These are phyloP conservation scores for Temnopleurus reevesii DNA, from an alignment of 53 echinoderm and acorn worm genomes.

Conservation along the genomic window DNA sequence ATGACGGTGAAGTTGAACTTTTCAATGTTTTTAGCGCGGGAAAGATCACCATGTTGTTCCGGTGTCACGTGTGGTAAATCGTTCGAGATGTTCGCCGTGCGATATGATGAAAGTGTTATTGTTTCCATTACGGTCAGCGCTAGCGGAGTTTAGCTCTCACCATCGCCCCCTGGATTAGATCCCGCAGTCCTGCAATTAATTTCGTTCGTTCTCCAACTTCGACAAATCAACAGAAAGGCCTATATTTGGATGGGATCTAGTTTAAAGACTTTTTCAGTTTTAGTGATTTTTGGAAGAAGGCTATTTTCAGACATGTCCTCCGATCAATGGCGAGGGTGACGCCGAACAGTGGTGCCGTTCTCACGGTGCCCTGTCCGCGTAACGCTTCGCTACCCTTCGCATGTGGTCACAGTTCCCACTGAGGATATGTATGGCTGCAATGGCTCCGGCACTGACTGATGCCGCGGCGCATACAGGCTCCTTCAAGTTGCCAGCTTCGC, in stretches of 20 bases:
- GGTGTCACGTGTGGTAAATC: constrained; percentile 51
- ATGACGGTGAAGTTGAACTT: neutral
- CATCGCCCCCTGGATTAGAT: too few relatives aligned
- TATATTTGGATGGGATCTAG: too few relatives aligned
- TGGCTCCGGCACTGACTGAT: constrained; percentile 99
- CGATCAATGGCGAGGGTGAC: constrained; percentile 11
- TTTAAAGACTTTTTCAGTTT: too few relatives aligned
- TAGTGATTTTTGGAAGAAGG: neutral
- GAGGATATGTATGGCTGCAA: constrained; percentile 98
- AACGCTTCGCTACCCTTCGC: constrained; percentile 47
- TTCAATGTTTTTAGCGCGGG: constrained; percentile 26
- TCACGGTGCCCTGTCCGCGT: constrained; percentile 63
- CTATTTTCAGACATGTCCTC: neutral
- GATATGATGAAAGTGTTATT: neutral
- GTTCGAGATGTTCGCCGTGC: neutral
- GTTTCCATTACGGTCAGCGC: constrained; percentile 14
- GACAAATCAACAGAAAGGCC: too few relatives aligned
- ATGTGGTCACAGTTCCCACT: constrained; percentile 60
- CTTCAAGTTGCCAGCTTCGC: constrained; percentile 97
- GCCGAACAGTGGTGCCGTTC: constrained; percentile 48
- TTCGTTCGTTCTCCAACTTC: too few relatives aligned
- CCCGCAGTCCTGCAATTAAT: too few relatives aligned
- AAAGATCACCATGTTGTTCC: constrained; percentile 27
- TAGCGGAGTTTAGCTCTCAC: too few relatives aligned
- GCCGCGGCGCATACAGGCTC: constrained; percentile 95